Evolutionary conservation across 2,888 invertebrate species (phyloP), one percentile per base, ranked within the genome.

Genomic region (Temnothorax unifasciatus): DNA sequence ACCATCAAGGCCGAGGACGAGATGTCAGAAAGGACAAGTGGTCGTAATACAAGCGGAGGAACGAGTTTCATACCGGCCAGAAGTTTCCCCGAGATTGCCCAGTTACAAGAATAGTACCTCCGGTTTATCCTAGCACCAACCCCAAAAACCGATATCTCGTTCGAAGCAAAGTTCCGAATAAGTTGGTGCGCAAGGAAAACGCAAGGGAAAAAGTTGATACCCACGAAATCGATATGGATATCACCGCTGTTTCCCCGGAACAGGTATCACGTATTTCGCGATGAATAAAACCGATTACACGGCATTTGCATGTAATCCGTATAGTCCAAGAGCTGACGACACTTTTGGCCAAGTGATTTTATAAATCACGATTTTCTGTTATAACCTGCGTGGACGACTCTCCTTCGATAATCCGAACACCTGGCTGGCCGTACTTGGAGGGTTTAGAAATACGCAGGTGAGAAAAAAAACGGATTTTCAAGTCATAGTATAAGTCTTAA

Each of bases 61-160:
- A 81, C 59, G 71, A 59, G 71, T 81, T 61, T 71, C 79, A 38
- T 81, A 71, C 47, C 38, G 25, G 44, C 34, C 47, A 71, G 59
- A 81, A 81, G 71, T 81, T 81, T 81, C 59, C 38, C 13, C 47
- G 71, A 81, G 71, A 81, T 81, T 81, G 79, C 34, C 79, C 79
- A 81, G 79, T 81, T 79, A 71, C 79, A 59, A 71, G 79, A 79
- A 79, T 79, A 79, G 59, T 79, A 79, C 21, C 57, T 79, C 79
- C 79, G 71, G 71, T 79, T 71, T 79, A 79, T 79, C 69, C 71
- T 47, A 69, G 59, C 71, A 57, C 34, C 57, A 50, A 13, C 59
- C 44, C 59, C 57, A 25, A 71, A 81, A 81, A 38, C 79, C 79
- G 79, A 81, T 81, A 81, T 81, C 79, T 38, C 59, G 18, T 69